phyloP scores from a whole-genome alignment of 2,888 invertebrate species.

The Coenonympha arcania region DNA sequence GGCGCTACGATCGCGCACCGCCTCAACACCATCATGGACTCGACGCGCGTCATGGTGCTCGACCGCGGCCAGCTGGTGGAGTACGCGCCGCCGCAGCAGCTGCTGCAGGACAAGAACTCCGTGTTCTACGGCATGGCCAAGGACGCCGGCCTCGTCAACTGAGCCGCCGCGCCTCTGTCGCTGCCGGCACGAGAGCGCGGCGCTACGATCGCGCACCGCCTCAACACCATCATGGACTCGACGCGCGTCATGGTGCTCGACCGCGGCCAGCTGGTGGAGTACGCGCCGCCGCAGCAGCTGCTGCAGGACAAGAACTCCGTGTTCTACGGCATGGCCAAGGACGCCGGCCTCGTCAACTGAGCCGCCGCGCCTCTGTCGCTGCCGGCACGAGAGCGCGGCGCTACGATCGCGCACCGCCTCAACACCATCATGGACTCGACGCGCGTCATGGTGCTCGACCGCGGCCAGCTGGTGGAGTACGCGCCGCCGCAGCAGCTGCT shows the following conservation, averaged over 20 bases:
- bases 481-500: constrained; percentile 82
- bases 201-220: constrained; percentile 94
- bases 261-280: constrained; percentile 84
- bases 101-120: constrained; percentile 79
- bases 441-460: constrained; percentile 86
- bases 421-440: constrained; percentile 95
- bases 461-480: constrained; percentile 84
- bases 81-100: constrained; percentile 81
- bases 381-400: too few relatives aligned
- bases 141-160: constrained; percentile 81
- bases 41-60: constrained; percentile 87
- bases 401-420: constrained; percentile 94
- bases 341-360: constrained; percentile 79
- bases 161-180: too few relatives aligned
- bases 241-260: constrained; percentile 88
- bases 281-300: constrained; percentile 81
- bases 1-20: constrained; percentile 96
- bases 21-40: constrained; percentile 93
- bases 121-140: constrained; percentile 89
- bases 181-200: too few relatives aligned
- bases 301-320: constrained; percentile 79
- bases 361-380: too few relatives aligned
- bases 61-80: constrained; percentile 85
- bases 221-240: constrained; percentile 94
- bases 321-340: constrained; percentile 90